phyloP scores from a whole-genome alignment of 2,888 invertebrate species.

The Tetragonisca angustula region DNA sequence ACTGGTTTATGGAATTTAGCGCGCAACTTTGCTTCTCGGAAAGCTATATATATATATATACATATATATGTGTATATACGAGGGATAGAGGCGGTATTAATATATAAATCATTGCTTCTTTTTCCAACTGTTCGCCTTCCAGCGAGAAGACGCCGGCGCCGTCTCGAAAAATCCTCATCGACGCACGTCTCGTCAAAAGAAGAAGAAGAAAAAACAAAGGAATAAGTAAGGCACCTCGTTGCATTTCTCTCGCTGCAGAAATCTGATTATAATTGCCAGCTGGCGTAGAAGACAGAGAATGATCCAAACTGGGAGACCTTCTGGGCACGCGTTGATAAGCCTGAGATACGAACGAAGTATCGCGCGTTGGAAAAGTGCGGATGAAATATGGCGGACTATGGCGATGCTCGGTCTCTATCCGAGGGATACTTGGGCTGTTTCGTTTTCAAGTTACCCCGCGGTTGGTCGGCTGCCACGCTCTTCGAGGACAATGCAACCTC shows the following conservation, averaged over 20 bases:
- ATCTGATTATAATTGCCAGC: slow-evolving; percentile 55
- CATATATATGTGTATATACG: neutral
- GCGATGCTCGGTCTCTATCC: slow-evolving; percentile 34
- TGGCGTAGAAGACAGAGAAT: neutral
- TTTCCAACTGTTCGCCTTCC: slow-evolving; percentile 18
- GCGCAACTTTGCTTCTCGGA: neutral
- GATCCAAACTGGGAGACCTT: slow-evolving; percentile 16
- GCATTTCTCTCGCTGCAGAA: slow-evolving; percentile 25
- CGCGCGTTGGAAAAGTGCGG: slow-evolving; percentile 30
- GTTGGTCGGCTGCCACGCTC: slow-evolving; percentile 20
- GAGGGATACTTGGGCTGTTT: slow-evolving; percentile 12
- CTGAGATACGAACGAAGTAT: slow-evolving; percentile 51
- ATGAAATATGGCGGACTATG: slow-evolving; percentile 45
- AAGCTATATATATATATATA: slow-evolving; percentile 26
- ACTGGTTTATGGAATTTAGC: neutral
- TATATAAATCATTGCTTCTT: slow-evolving; percentile 33
- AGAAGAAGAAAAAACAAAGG: neutral
- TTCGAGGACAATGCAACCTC: slow-evolving; percentile 58
- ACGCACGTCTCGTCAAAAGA: slow-evolving; percentile 42
- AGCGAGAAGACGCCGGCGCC: slow-evolving; percentile 18
- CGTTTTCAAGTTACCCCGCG: slow-evolving; percentile 15
- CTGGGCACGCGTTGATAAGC: slow-evolving; percentile 57
- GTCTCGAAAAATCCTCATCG: slow-evolving; percentile 57
- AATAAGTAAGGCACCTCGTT: slow-evolving; percentile 26
- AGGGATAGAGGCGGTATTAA: slow-evolving; percentile 21